Evolutionary conservation across 2,888 invertebrate genomes (phyloP).

Genomic region (Syrphus vitripennis): DNA sequence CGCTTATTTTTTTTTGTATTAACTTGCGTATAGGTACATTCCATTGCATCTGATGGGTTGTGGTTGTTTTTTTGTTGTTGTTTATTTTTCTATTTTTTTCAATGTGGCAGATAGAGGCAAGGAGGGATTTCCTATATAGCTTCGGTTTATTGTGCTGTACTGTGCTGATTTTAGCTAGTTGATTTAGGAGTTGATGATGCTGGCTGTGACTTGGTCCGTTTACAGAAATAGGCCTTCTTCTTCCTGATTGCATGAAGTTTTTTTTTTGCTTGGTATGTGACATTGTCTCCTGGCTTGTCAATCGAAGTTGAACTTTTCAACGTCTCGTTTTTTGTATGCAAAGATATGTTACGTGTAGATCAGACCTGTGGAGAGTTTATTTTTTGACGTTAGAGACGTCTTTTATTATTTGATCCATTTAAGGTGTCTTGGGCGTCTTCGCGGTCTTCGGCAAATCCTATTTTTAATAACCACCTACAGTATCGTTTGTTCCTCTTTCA

Average conservation of each 20-base stretch:
- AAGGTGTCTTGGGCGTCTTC: too few relatives aligned
- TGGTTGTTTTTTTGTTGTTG: neutral
- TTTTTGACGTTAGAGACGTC: too few relatives aligned
- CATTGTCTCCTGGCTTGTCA: constrained; percentile 17
- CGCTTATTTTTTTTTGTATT: neutral
- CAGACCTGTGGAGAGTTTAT: too few relatives aligned
- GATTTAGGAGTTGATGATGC: constrained; percentile 15
- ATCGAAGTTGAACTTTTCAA: constrained; percentile 18
- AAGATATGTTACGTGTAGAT: too few relatives aligned
- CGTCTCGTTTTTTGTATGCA: too few relatives aligned
- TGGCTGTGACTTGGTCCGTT: constrained; percentile 18
- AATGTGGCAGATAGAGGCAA: neutral
- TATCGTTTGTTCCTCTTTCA: too few relatives aligned
- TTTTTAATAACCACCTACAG: too few relatives aligned
- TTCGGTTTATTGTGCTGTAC: neutral
- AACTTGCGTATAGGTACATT: constrained; percentile 2
- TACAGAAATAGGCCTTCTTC: constrained; percentile 13
- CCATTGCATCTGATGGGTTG: neutral
- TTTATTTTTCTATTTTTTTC: neutral
- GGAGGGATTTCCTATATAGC: neutral
- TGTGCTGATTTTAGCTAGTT: constrained; percentile 9
- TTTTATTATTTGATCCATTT: too few relatives aligned
- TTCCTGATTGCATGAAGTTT: constrained; percentile 29
- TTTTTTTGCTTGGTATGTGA: constrained; percentile 11
- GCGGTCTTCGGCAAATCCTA: too few relatives aligned